Evolutionary conservation across 2,797 vertebrate species (phyloP).

Genomic region (Scolopax bukidnonensis): DNA sequence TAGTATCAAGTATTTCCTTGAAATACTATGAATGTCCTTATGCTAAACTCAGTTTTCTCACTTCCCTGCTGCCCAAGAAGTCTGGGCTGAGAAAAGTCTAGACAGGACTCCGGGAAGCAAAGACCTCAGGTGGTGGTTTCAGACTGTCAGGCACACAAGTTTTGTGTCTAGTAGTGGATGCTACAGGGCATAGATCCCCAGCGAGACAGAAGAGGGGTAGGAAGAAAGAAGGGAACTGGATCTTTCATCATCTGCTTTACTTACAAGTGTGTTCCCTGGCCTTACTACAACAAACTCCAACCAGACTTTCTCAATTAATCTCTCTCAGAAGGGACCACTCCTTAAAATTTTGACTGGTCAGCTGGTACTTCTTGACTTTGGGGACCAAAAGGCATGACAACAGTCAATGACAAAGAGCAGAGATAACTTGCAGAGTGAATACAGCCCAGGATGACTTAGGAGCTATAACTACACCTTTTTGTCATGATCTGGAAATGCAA

Average conservation of each 20-base stretch:
- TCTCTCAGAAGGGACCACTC: background rate
- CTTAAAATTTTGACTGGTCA: background rate
- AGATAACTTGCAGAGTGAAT: background rate
- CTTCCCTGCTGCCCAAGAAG: background rate
- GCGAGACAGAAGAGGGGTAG: background rate
- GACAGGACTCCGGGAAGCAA: background rate
- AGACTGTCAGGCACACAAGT: background rate
- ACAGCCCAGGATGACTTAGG: background rate
- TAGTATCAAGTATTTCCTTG: background rate
- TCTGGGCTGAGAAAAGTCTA: background rate
- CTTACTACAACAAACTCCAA: background rate
- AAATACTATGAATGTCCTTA: background rate
- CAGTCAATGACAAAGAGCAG: background rate
- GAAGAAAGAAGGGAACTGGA: background rate
- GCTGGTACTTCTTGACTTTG: background rate
- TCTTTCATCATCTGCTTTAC: background rate
- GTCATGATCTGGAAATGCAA: background rate
- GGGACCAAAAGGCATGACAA: background rate
- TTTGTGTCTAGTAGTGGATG: background rate
- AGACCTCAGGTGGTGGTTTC: background rate
- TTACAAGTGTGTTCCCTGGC: background rate
- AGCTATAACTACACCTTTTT: background rate
- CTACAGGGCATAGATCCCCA: background rate
- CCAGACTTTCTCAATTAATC: background rate
- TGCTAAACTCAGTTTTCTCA: background rate